Conservation (phyloP, 2,797 vertebrate genomes). For the Arctocebus calabarensis region DNA sequence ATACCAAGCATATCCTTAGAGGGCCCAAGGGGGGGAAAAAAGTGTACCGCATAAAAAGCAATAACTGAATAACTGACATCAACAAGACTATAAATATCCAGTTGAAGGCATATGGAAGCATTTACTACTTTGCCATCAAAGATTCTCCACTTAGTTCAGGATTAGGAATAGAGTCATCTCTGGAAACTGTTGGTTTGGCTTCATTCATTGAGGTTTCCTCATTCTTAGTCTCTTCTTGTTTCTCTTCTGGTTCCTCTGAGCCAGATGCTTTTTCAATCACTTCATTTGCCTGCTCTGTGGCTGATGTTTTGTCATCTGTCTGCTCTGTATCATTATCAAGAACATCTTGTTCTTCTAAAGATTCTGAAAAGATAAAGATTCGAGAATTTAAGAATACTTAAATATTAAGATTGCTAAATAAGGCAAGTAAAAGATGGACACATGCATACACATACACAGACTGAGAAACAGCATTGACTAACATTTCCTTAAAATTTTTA, state of each 20-base stretch:
- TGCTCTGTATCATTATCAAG: slow-evolving; percentile 73
- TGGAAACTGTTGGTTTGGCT: slow-evolving; percentile 60
- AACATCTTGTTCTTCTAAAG: slow-evolving; percentile 79
- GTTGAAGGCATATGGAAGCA: slow-evolving; percentile 86
- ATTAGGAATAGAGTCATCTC: slow-evolving; percentile 78
- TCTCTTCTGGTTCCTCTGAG: slow-evolving; percentile 80
- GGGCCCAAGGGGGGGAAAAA: neutral
- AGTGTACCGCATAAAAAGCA: slow-evolving; percentile 86
- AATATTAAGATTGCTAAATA: slow-evolving; percentile 57
- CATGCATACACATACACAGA: neutral
- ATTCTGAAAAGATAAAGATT: slow-evolving; percentile 83
- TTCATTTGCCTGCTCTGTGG: slow-evolving; percentile 80
- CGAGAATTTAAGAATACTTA: slow-evolving; percentile 61
- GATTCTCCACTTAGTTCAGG: slow-evolving; percentile 91
- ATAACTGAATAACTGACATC: slow-evolving; percentile 86
- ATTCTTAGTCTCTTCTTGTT: slow-evolving; percentile 78
- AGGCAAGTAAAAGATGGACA: slow-evolving; percentile 37
- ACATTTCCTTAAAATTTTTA: slow-evolving; percentile 11
- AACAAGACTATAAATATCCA: slow-evolving; percentile 87
- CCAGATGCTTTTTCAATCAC: slow-evolving; percentile 73
- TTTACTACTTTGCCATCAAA: slow-evolving; percentile 93
- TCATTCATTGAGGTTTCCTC: slow-evolving; percentile 74
- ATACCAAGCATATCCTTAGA: slow-evolving; percentile 80
- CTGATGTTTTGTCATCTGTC: slow-evolving; percentile 75
- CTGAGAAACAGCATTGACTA: neutral